Conservation (phyloP, 2,797 vertebrate species). For the Gymnoscopelus braueri region DNA sequence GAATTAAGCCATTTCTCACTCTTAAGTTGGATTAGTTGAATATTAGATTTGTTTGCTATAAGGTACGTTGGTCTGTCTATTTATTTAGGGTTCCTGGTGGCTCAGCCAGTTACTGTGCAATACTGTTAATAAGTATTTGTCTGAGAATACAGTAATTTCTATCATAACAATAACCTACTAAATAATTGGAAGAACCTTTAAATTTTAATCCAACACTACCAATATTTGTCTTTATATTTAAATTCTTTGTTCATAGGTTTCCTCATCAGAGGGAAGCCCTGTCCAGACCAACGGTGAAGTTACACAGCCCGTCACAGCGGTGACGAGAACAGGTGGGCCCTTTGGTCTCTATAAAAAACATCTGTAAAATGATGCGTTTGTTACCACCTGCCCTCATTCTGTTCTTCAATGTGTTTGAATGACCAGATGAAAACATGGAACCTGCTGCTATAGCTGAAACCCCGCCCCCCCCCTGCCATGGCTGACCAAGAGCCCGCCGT, state of each 20-base stretch:
- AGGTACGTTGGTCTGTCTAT: background rate
- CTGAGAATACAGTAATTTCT: background rate
- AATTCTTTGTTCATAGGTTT: constrained; percentile 53
- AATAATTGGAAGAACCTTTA: no score
- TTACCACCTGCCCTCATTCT: background rate
- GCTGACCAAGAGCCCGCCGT: constrained; percentile 47
- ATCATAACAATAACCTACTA: background rate
- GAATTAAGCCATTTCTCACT: background rate
- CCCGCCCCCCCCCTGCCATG: constrained; percentile 51
- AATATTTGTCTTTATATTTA: background rate
- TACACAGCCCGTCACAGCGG: constrained; percentile 77
- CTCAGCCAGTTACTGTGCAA: no score
- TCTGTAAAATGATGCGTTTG: background rate
- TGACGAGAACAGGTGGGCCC: constrained; percentile 83
- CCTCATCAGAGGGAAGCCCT: constrained; percentile 78
- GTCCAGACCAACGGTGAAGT: constrained; percentile 93
- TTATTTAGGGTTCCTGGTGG: background rate
- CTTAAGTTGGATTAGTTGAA: no score
- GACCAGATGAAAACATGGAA: constrained; percentile 67
- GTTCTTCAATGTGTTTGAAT: background rate
- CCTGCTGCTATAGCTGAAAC: constrained; percentile 47
- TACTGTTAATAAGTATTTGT: background rate
- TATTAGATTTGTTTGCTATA: no score
- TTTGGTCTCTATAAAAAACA: background rate
- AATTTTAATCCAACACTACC: background rate